Base-by-base conservation (phyloP, 2,797 vertebrate genomes). In the Crax fasciolata region DNA sequence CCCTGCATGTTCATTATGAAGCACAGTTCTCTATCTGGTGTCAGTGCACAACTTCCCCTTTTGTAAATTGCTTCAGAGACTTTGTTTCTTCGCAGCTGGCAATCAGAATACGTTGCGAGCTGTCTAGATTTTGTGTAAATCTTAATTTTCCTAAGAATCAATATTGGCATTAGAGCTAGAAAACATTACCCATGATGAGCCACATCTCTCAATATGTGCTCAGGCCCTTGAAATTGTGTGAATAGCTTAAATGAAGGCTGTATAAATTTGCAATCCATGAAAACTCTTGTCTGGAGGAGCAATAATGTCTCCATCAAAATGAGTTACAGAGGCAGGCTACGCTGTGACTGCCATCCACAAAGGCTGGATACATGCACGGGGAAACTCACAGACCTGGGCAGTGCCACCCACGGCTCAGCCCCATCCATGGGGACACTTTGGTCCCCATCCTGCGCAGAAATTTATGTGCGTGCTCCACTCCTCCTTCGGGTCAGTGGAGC, bases 351-450 rank as follows among this genome's bases (percentile, higher is more conserved):
- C 19, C 18, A n/a, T 52, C 59, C 32, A 4, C 30, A 30, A 1
- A 8, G 0, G 0, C 65, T 63, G 59, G 12, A 14, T 3, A 15
- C 23, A 7, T 5, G 0, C 2, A 6, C 17, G 23, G 51, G 41
- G 68, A 48, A 32, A 48, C 12, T 20, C 32, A 61, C 57, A 75
- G 63, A 32, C 27, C 2, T 1, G 51, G 78, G 54, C 4, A 6
- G 25, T 54, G 28, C 28, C 27, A 28, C 16, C 52, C 52, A 54
- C 28, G 51, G 52, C 25, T 55, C 49, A 57, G 24, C 61, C 63
- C 39, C 18, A 11, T 68, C 58, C 30, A 9, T 25, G 84, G 51
- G 70, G 17, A 57, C 27, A 48, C 13, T 28, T 7, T 4, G 2
- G 51, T 55, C 51, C 46, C 6, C 4, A 5, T 27, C 30, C 71